Evolutionary conservation across 2,113 vertebrate species (phyloP), one percentile per base, ranked within the genome.

Genomic region (Bos indicus): DNA sequence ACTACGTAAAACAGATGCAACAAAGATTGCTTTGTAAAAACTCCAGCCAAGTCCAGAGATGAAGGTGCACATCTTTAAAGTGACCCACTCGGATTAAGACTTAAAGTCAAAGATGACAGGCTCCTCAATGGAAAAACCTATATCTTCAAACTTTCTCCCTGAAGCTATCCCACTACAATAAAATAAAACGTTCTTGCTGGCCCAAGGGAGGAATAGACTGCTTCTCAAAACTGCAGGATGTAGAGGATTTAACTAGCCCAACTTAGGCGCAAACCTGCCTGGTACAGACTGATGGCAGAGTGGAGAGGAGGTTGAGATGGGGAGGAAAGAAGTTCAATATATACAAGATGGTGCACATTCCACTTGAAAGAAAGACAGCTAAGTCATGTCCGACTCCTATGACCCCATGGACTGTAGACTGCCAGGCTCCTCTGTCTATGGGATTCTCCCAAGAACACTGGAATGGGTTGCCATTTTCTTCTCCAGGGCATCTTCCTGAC

Each of bases 351-450:
- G 62, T 51, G 2, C 23, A 36, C 7, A 48, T 2, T 78, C 30
- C 60, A 80, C 16, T 77, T 48, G 51, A 23, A 71, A 71, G n/a
- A 36, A 36, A 71, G 64, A 36, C 0, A 21, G n/a, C n/a, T 36
- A 67, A 36, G 8, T 36, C 3, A 0, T 36, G 8, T 36, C 33
- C 3, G 1, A 67, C 33, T 36, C n/a, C 19, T 36, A 11, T 1
- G 4, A 36, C 17, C 19, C n/a, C 64, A 23, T 36, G 9, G 64
- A 71, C n/a, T 71, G 19, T 4, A 71, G 64, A 36, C 9, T 36
- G 64, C 64, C 64, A 71, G n/a, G n/a, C n/a, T 71, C 64, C 64
- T 71, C 64, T 71, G 64, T 71, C 64, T 21, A 36, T 23, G 64
- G 5, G n/a, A 21, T 36, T 71, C 64, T 36, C 64, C 64, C 64